Base-by-base conservation (phyloP, 2,888 invertebrate genomes). In the Apotomis turbidana region DNA sequence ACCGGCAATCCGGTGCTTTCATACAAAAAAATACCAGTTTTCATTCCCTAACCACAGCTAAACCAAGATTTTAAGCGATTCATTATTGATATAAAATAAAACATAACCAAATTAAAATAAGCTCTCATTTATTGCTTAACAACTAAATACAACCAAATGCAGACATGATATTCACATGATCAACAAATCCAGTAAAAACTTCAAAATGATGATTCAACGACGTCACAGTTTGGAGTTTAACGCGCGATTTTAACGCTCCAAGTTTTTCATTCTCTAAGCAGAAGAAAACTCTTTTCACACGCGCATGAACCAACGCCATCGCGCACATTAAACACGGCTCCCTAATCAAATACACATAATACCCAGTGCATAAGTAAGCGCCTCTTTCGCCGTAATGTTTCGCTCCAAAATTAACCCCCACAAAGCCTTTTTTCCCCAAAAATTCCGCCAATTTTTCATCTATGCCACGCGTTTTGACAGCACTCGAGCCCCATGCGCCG, bases 301-400 rank as follows among this genome's bases (percentile, higher is more conserved):
- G 93, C n/a, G 98, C 97, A 87, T 99, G 99, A 0, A 98, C 94
- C 69, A 99, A 90, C 0, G 97, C 99, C 99, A 99, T 99, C 0
- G 98, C 94, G 90, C 99, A 99, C 96, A 99, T 97, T 0, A 97
- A 85, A 89, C 99, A 99, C 0, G 99, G 99, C 85, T 99, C 99
- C 74, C 94, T 94, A 0, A 96, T 94, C 57, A 97, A 85, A 84
- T 97, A 99, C 2, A 97, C 89, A 90, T 97, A 96, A 87, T 97
- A 98, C 3, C 97, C 97, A 0, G 99, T 98, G 88, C 98, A 98
- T 62, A 98, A 89, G 86, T 98, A 98, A 0, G 97, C 96, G 1
- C 95, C 95, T 46, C 77, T 78, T 77, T 91, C 92, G 2, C 80
- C 85, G 77, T 83, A 93, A 54, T 79, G 78, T 74, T 84, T 86